Base-by-base conservation (phyloP, 2,797 vertebrate genomes). In the Chromobotia macracanthus region DNA sequence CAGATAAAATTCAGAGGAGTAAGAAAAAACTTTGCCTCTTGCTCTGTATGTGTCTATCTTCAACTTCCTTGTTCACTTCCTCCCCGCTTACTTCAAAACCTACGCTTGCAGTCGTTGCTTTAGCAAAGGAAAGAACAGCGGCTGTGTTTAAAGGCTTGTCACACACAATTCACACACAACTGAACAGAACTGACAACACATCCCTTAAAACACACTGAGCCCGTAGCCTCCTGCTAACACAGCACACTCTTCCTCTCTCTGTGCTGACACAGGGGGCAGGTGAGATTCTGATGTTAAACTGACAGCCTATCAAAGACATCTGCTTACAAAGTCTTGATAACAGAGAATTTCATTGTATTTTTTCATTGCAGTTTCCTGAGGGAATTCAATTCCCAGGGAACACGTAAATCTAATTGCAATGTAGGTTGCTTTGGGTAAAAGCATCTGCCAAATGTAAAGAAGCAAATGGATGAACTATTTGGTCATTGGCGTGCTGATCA, bases 61-160 rank as follows among this genome's bases (percentile, higher is more conserved):
- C 79, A 48, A 65, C 25, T 65, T 51, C 44, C 70, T 51, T 8
- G 67, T 68, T 73, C 60, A 19, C 28, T 65, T 3, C 50, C 50
- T 18, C n/a, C 41, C n/a, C 0, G 18, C 28, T 64, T 64, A 9
- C 31, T 64, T 64, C 61, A 41, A 38, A 64, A 64, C 9, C 31
- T 3, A 38, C 16, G 1, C 50, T 35, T n/a, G 19, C 38, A 51
- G 64, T 48, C 46, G 23, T 15, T 68, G 75, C 64, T 77, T 67
- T 77, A 48, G 75, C 38, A 21, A 85, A 72, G 85, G 87, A 83
- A 80, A 86, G 81, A 87, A 85, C 84, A 82, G 73, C 64, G 80
- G 9, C 80, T 60, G 82, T 84, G 87, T 89, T 89, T 85, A 87
- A 82, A 86, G 83, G 74, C 74, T 81, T 87, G 87, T 90, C 89